Evolutionary conservation across 2,113 vertebrate genomes (phyloP).

Genomic region (Epinephelus fuscoguttatus): DNA sequence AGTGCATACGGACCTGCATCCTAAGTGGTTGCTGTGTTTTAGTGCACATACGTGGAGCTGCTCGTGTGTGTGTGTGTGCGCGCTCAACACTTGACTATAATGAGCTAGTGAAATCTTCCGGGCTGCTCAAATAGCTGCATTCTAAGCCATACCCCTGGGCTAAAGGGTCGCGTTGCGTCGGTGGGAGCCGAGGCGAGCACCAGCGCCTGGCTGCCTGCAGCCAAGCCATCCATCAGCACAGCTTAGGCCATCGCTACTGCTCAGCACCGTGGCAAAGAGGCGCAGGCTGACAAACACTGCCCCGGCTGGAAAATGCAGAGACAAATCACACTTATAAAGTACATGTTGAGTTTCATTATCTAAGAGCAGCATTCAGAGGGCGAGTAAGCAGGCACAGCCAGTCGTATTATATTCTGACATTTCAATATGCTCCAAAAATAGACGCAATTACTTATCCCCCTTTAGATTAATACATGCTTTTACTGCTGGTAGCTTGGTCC

Average conservation of each 20-base stretch:
- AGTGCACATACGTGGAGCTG: conserved; percentile 20
- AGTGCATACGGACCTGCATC: conserved; percentile 54
- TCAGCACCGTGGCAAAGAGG: conserved; percentile 60
- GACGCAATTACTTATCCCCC: conserved; percentile 47
- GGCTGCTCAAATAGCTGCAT: conserved; percentile 76
- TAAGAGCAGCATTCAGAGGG: conserved; percentile 50
- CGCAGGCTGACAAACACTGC: conserved; percentile 41
- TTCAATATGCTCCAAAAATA: conserved; percentile 60
- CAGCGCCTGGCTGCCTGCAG: conserved; percentile 66
- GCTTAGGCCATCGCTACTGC: conserved; percentile 70
- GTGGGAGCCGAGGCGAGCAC: conserved; percentile 65
- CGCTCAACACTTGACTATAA: conserved; percentile 71
- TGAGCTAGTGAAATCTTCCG: conserved; percentile 77
- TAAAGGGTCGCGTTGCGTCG: conserved; percentile 55
- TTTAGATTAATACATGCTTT: conserved; percentile 52
- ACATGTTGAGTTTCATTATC: conserved; percentile 65
- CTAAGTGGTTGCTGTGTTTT: conserved; percentile 43
- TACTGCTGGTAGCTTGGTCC: conserved; percentile 43
- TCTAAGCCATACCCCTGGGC: conserved; percentile 73
- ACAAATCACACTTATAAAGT: conserved; percentile 57
- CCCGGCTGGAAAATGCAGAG: conserved; percentile 44
- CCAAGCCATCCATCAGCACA: conserved; percentile 74
- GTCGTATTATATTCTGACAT: conserved; percentile 47
- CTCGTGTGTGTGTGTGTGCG: conserved; percentile 29
- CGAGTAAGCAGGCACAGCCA: conserved; percentile 15